Base-by-base conservation (phyloP, 2,888 invertebrate species). In the Thera obeliscata region DNA sequence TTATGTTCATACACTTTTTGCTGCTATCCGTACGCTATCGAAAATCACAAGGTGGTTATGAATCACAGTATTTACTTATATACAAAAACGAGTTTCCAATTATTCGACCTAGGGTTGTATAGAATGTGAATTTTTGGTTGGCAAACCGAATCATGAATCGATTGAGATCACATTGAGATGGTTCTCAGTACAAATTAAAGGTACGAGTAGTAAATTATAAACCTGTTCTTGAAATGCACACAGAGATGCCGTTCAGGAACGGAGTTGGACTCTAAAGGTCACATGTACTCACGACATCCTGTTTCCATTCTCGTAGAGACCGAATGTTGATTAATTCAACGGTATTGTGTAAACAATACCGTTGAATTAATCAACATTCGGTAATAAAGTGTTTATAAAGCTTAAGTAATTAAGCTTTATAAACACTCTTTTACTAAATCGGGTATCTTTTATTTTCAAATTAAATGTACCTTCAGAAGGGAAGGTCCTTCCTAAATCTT, bases 241-340 rank as follows among this genome's bases (percentile, higher is more conserved):
- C 56, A 62, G 33, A 56, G 58, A 63, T 60, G 52, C 41, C 38
- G 64, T 67, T 62, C 66, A 61, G 66, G 61, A 70, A 76, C 64
- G 61, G 61, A 58, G 74, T 72, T 74, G 75, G 72, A 75, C 72
- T 67, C 52, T 68, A 71, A 74, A 73, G 71, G 70, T 74, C 76
- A 70, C 64, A 63, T 66, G 69, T 69, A 9, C 43, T 9, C 9
- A 61, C 67, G 70, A 76, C 76, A 77, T 81, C 76, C 79, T 78
- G 80, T 79, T 78, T 74, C 72, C 73, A 78, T 77, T 79, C 74
- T 77, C 57, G n/a, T 64, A 60, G 0, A 64, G 66, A 9, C 8
- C 68, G 61, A 63, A 77, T 81, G 83, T 81, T 83, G 79, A 82
- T 78, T 74, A 71, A 81, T 79, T 70, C 73, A 74, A 78, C 76